Percentiles rank a stretch among this genome's conserved stretches.
These are phyloP conservation scores for Anisognathus igniventris DNA, from an alignment of 2,797 vertebrate genomes.

Conservation along the genomic window DNA sequence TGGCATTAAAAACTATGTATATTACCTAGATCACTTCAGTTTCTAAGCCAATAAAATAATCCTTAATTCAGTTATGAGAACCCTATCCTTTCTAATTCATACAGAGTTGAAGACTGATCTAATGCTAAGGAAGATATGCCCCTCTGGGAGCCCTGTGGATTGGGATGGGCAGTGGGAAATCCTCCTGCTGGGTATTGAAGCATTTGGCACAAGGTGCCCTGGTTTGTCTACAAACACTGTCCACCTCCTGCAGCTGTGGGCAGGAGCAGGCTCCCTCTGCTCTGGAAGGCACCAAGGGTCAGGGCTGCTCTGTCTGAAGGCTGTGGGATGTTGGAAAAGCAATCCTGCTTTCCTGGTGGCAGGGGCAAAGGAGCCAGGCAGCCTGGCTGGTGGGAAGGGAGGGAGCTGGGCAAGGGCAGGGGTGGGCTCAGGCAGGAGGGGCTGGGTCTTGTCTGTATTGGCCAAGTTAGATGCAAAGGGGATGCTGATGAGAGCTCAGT, in stretches of 20 bases:
- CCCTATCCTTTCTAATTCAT: neutral
- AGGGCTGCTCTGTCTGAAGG: neutral
- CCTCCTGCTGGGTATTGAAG: neutral
- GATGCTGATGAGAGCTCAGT: neutral
- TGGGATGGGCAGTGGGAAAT: neutral
- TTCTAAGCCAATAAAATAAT: neutral
- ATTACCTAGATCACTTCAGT: neutral
- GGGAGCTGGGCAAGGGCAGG: neutral
- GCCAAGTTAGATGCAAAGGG: neutral
- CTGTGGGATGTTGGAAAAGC: neutral
- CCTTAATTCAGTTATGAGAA: neutral
- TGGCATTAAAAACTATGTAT: neutral
- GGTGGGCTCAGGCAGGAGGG: neutral
- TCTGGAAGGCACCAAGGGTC: neutral
- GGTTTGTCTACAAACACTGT: neutral
- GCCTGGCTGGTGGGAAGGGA: neutral
- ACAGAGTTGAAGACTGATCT: neutral
- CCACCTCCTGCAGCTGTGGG: neutral
- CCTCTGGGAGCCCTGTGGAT: neutral
- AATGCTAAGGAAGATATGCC: neutral
- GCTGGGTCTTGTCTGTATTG: neutral
- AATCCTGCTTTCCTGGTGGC: neutral
- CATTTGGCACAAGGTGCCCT: neutral
- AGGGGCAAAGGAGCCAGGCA: neutral
- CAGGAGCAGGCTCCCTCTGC: neutral